Evolutionary conservation across 2,888 invertebrate genomes (phyloP).

Genomic region (Hydriomena furcata): DNA sequence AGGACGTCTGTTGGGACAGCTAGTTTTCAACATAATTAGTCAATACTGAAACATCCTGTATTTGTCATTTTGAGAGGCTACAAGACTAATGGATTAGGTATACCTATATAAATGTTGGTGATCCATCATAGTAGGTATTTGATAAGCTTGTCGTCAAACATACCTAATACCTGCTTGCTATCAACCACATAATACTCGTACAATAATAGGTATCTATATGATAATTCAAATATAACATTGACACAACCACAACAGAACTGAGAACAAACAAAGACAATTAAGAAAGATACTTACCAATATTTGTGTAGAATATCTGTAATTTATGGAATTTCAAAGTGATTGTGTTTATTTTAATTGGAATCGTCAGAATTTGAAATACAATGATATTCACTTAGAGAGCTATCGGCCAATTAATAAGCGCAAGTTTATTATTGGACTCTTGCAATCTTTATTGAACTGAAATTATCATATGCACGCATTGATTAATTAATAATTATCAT

Average conservation of each 20-base stretch:
- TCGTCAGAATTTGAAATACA: constrained; percentile 40
- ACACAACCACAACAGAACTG: constrained; percentile 16
- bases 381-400: constrained; percentile 39
- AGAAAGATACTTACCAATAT: constrained; percentile 41
- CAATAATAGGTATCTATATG: no score
- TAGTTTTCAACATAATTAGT: no score
- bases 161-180: constrained; percentile 10
- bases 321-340: constrained; percentile 41
- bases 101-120: constrained; percentile 31
- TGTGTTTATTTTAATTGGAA: constrained; percentile 47
- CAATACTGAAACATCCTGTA: no score
- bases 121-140: constrained; percentile 36
- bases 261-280: constrained; percentile 31
- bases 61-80: no score
- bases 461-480: no score
- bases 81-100: constrained; percentile 33
- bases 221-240: constrained; percentile 26
- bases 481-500: no score
- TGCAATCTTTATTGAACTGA: no score
- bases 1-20: no score
- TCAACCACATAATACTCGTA: not conserved
- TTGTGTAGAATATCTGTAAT: constrained; percentile 28
- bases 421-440: no score
- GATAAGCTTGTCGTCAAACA: constrained; percentile 22
- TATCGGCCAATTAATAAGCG: not conserved